These are phyloP conservation scores for Propithecus perrieri DNA, from an alignment of 2,797 vertebrate genomes.

Conservation along the genomic window DNA sequence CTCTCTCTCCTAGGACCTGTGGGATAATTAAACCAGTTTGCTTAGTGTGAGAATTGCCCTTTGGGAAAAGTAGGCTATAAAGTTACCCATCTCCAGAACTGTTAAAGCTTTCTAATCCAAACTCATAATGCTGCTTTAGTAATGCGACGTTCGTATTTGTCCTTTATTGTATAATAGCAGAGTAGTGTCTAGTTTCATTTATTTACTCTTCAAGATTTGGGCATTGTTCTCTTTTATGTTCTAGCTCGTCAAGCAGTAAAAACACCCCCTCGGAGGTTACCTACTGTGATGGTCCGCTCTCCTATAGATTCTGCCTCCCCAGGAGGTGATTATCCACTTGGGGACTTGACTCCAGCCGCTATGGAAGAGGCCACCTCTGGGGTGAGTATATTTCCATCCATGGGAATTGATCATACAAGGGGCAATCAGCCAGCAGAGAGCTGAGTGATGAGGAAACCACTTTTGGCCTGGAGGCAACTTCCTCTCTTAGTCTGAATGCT, in stretches of 20 bases:
- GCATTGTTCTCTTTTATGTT: conserved; percentile 73
- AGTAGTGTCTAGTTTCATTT: neutral
- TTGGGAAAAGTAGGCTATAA: conserved; percentile 32
- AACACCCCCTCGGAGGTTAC: conserved; percentile 91
- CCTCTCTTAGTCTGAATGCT: conserved; percentile 49
- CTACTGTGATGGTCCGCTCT: conserved; percentile 89
- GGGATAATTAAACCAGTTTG: neutral
- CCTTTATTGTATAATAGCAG: neutral
- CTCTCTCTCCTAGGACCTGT: neutral
- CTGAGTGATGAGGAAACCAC: conserved; percentile 64
- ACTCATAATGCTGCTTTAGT: neutral
- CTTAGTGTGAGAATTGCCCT: neutral
- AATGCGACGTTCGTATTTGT: neutral
- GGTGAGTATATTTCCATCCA: conserved; percentile 76
- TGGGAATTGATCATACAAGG: conserved; percentile 34
- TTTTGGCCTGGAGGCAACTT: conserved; percentile 60
- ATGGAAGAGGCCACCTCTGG: conserved; percentile 88
- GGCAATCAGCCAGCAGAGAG: conserved; percentile 41
- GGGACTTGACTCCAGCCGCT: conserved; percentile 88
- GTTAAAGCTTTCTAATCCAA: conserved; percentile 10
- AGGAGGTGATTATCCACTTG: conserved; percentile 90
- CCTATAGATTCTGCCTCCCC: conserved; percentile 92
- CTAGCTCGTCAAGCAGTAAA: conserved; percentile 95
- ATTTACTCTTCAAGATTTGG: conserved; percentile 47
- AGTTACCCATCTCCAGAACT: neutral